Evolutionary conservation across 2,113 vertebrate genomes (phyloP), one percentile per base, ranked within the genome.

Genomic region (Cyprinus carpio): DNA sequence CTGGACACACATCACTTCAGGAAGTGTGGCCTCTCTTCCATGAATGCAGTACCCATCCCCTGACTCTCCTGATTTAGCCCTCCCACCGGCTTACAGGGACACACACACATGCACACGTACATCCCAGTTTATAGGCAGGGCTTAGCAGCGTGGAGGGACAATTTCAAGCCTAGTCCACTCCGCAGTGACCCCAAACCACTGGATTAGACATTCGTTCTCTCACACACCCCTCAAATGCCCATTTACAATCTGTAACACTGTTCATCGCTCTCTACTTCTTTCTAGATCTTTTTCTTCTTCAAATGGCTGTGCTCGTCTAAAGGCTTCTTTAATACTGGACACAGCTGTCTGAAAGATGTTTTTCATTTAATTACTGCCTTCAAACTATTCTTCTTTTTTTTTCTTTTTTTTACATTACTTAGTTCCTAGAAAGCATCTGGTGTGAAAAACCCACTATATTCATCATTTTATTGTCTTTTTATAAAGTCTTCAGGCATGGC

Each of bases 91-190:
- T 67, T 67, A 64, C 58, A 54, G 9, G 11, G 34, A 58, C 10
- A 62, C 77, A 72, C 46, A 85, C 83, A 72, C n/a, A 62, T n/a
- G 23, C 23, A 37, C 75, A 83, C 81, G n/a, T 40, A 46, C 15
- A 75, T 18, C 20, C 18, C 51, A 60, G 49, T 31, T 79, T 29
- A 72, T 58, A 69, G 64, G 40, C 29, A 80, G 65, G 34, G 31
- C 75, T 85, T 72, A 83, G 49, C 65, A 54, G 49, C 23, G 20
- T 72, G 81, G 81, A 83, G 67, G 65, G 65, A 74, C 81, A 83
- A 83, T 83, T 83, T 83, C 81, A 83, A 83, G 81, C 65, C 29
- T 83, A 83, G 81, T 83, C 81, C 81, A 83, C 81, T 83, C 67
- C 2, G 65, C 81, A 71, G 67, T 83, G 81, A 83, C 67, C 81